Base-by-base conservation (phyloP, 2,113 vertebrate species). In the Heteronetta atricapilla region DNA sequence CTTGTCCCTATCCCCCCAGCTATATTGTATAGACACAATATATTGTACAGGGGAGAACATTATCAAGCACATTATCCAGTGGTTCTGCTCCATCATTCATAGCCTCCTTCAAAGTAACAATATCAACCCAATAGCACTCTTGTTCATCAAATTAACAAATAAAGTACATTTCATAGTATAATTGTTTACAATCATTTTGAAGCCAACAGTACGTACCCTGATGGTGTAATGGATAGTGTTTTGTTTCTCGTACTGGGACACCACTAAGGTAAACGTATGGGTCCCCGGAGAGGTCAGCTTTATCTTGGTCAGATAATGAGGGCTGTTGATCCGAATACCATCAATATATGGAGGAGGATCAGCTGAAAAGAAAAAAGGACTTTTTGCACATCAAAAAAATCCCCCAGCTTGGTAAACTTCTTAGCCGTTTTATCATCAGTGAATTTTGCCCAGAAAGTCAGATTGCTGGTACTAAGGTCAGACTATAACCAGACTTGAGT, bases 191-290 rank as follows among this genome's bases (percentile, higher is more conserved):
- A 60, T 52, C 11, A 13, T 56, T 46, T 38, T 10, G 13, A 63
- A 58, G 48, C 50, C 9, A 46, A 16, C 29, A 26, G 23, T 72
- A 97, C 98, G 79, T 97, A 99, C 99, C 98, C 99, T 97, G 76
- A 99, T 94, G 0, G 99, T 99, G 97, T 99, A 99, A 96, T 99
- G 99, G 96, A 99, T 99, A 67, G 99, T 99, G 97, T 99, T 99
- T 97, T 99, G 99, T 75, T 99, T 99, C 96, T 99, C 99, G 48
- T 99, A 99, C 95, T 99, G 99, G 82, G 99, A 99, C 40, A 99
- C 99, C 96, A 99, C 99, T 81, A 99, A 96, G 1, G 99, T 99
- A 95, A 99, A 99, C 1, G 98, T 99, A 89, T 99, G 98, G 20
- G 98, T 96, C 28, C 99, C 99, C 0, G 98, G 98, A 17, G 97